phyloP scores from a whole-genome alignment of 2,113 vertebrate genomes.

The Clupea harengus region DNA sequence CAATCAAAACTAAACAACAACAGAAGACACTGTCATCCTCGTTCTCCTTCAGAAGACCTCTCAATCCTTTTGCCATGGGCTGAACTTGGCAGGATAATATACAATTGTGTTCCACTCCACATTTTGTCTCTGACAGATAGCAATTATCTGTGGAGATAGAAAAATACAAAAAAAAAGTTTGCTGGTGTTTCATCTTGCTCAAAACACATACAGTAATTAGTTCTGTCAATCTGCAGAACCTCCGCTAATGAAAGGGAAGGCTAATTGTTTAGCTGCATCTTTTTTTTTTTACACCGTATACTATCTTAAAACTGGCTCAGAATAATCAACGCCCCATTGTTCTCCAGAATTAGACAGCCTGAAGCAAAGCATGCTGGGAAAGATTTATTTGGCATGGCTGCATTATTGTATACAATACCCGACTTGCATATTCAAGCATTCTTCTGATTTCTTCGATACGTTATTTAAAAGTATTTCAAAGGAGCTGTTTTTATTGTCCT shows the following conservation, averaged over 20 bases:
- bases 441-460: background rate
- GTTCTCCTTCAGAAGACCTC: background rate
- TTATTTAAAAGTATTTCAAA: background rate
- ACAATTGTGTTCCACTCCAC: background rate
- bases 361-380: background rate
- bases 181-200: constrained; percentile 8
- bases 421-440: background rate
- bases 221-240: background rate
- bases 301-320: background rate
- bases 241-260: background rate
- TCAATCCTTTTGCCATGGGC: background rate
- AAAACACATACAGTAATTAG: constrained; percentile 11
- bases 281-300: background rate
- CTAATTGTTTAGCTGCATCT: background rate
- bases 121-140: constrained; percentile 3
- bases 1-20: background rate
- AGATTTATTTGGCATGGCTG: background rate
- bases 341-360: background rate
- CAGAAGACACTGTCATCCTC: background rate
- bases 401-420: background rate
- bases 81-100: background rate
- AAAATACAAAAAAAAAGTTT: background rate
- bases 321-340: background rate
- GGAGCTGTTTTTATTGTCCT: background rate
- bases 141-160: background rate